Conservation (phyloP, 2,888 invertebrate species). For the Hermodice carunculata region DNA sequence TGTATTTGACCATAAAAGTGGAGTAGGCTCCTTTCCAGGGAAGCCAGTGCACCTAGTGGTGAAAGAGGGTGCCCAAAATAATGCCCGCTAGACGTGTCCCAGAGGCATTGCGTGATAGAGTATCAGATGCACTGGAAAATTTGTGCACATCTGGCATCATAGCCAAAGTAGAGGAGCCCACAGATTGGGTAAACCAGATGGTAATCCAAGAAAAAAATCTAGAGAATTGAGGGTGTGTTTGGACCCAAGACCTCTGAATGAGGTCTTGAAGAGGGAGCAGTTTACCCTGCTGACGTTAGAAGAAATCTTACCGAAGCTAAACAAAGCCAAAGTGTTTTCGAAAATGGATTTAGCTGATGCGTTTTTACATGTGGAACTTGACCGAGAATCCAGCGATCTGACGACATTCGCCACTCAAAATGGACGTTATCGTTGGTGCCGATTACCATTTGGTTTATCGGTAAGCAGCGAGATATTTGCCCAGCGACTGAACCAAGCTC, state of each 20-base stretch:
- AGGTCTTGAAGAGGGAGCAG: slow-evolving; percentile 23
- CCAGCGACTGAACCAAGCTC: background rate
- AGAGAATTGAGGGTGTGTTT: slow-evolving; percentile 37
- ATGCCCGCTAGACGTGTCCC: background rate
- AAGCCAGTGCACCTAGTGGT: too few species aligned
- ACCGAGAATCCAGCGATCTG: background rate
- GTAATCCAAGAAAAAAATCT: background rate
- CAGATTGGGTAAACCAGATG: background rate
- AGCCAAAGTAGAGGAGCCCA: background rate
- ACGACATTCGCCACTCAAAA: background rate
- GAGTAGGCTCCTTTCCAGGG: too few species aligned
- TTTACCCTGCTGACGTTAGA: slow-evolving; percentile 30
- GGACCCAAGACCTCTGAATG: slow-evolving; percentile 36
- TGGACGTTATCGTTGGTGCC: background rate
- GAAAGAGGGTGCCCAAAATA: background rate
- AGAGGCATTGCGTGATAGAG: background rate
- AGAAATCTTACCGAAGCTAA: slow-evolving; percentile 26
- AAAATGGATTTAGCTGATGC: slow-evolving; percentile 29
- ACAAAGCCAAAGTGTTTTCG: slow-evolving; percentile 28
- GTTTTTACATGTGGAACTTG: slow-evolving; percentile 26
- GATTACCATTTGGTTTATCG: slow-evolving; percentile 1
- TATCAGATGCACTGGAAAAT: background rate
- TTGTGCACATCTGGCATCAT: background rate
- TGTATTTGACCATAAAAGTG: too few species aligned
- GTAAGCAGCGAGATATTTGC: background rate